Evolutionary conservation across 2,797 vertebrate species (phyloP).

Genomic region (Microctenopoma stevenorrisi): DNA sequence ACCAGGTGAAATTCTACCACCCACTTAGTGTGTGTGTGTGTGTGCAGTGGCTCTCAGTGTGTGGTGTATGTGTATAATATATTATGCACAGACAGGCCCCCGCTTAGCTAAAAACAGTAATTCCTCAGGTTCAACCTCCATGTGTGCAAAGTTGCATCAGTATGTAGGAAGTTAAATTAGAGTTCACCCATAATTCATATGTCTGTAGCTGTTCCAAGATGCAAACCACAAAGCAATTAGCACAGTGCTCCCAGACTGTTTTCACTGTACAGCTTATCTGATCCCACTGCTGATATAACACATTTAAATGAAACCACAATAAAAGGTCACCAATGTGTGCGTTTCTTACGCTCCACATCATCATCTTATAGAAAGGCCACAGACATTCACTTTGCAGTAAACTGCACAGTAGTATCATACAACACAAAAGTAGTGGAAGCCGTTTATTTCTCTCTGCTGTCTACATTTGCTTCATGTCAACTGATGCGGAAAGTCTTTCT

Average conservation of each 20-base stretch:
- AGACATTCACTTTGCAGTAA: constrained; percentile 19
- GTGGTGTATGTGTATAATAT: constrained; percentile 24
- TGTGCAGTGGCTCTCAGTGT: constrained; percentile 13
- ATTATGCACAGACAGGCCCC: constrained; percentile 15
- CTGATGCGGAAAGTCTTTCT: constrained; percentile 50
- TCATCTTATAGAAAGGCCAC: constrained; percentile 38
- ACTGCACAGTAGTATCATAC: not conserved
- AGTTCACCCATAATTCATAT: constrained; percentile 64
- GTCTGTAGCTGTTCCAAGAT: constrained; percentile 69
- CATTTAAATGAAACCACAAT: constrained; percentile 44
- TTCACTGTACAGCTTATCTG: constrained; percentile 45
- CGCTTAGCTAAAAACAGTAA: constrained; percentile 49
- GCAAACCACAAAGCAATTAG: constrained; percentile 69
- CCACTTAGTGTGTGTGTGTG: constrained; percentile 35
- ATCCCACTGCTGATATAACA: constrained; percentile 47
- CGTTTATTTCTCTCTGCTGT: constrained; percentile 18
- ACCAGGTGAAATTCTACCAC: constrained; percentile 63
- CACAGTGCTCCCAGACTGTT: constrained; percentile 49
- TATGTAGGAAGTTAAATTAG: constrained; percentile 56
- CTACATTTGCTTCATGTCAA: constrained; percentile 30
- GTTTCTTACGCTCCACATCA: constrained; percentile 39
- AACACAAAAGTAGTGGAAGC: constrained; percentile 35
- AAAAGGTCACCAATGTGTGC: constrained; percentile 53
- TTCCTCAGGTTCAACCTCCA: constrained; percentile 49
- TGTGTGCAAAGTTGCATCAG: constrained; percentile 51